Base-by-base conservation (phyloP, 1,140 invertebrate species). In the Bombus superbus region DNA sequence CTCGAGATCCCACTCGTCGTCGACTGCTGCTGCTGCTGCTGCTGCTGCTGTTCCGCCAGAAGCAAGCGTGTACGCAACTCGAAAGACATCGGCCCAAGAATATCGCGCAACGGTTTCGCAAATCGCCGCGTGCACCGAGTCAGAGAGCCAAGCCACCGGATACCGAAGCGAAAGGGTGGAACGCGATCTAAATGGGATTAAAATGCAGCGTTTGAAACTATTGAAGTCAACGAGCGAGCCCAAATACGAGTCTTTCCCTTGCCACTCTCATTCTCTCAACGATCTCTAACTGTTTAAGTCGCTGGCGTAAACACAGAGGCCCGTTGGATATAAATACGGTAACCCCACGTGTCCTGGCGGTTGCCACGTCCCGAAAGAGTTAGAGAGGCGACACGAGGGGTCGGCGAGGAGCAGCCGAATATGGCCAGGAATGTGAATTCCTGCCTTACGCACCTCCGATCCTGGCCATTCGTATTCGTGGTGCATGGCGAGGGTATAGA, bases 391-490 rank as follows among this genome's bases (percentile, higher is more conserved):
- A 91, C 84, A 86, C 92, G 86, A 89, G 86, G 88, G 88, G 79
- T 91, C 92, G 90, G 89, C 92, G 92, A 47, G 47, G 28, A 89
- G 85, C 90, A 88, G 84, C 93, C 93, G 86, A 94, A 94, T 94
- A 94, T 93, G 94, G 94, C 86, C 83, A 94, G 92, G 94, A 94
- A 94, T 94, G 93, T 89, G 91, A 92, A 94, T 94, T 94, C 91
- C 86, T 92, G 88, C 86, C 89, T 83, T 91, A 90, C 92, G 91
- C 92, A 90, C 85, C 82, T 89, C 73, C 83, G 42, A 28, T 35
- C 75, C 47, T 66, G 75, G 74, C 32, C 89, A 91, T 89, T 91
- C 90, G 90, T 92, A 93, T 93, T 91, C 91, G 92, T 88, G 80
- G 77, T 68, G 80, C 75, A 90, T 85, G 47, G 59, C 42, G 81